Base-by-base conservation (phyloP, 2,113 vertebrate genomes). In the Hystrix cristata region DNA sequence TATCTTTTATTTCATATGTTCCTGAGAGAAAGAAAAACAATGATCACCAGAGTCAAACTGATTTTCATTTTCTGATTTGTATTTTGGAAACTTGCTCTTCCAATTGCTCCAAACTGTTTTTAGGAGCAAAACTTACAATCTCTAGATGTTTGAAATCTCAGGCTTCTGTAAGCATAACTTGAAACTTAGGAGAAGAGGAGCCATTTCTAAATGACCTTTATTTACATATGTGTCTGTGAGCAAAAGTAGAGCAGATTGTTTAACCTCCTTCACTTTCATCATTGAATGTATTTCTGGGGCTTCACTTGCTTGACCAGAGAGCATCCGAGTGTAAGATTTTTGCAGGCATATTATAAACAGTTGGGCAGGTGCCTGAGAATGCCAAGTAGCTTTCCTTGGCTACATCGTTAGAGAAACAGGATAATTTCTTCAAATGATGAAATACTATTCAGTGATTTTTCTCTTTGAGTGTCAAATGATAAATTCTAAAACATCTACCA, bases 21-120 rank as follows among this genome's bases (percentile, higher is more conserved):
- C 76, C 57, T 97, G 34, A 92, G 90, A 95, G 95, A 95, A 95
- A 95, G 95, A 95, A 95, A 95, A 90, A 53, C 18, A 67, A 29
- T 85, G 92, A 95, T 93, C 43, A 97, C 18, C 78, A 96, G 34
- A 96, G 46, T 79, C 60, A 97, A 97, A 97, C 84, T 91, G 21
- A 57, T 97, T 93, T 97, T 90, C 31, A 94, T 92, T 94, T 53
- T 87, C 59, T 92, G 67, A 94, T 93, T 97, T 95, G 53, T 89
- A 72, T 94, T 97, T 97, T 83, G 48, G 29, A 95, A 80, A 4
- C n/a, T 12, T 97, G 95, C 78, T 76, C 23, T 98, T 97, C 95
- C 65, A 97, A 21, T 53, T 87, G 27, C 5, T n/a, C 27, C 12
- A 67, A 69, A n/a, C 29, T 29, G 1, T 79, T 94, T 94, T 93